These are phyloP conservation scores for Trematomus loennbergii DNA, from an alignment of 2,113 vertebrate genomes.

Conservation along the genomic window DNA sequence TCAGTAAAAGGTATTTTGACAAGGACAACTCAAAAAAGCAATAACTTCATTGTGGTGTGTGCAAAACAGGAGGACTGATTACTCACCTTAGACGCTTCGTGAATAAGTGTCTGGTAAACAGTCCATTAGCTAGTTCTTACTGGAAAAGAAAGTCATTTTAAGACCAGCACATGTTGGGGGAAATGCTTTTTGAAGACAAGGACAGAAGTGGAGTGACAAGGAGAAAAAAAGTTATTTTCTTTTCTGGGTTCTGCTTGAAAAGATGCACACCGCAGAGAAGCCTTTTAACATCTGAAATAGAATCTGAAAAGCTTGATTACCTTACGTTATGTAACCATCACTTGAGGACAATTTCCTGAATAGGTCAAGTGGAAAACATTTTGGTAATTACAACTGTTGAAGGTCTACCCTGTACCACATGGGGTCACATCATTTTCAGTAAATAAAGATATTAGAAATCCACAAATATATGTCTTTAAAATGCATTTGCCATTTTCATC, in stretches of 20 bases:
- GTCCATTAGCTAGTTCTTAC: slow-evolving; percentile 5
- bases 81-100: not conserved
- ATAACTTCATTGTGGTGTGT: not conserved
- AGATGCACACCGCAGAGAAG: slow-evolving; percentile 4
- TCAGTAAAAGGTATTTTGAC: not conserved
- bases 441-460: no score
- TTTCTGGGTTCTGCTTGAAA: not conserved
- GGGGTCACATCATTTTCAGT: no score
- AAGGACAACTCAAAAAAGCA: slow-evolving; percentile 5
- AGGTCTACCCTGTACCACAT: no score
- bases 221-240: not conserved
- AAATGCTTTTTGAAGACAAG: slow-evolving; percentile 8
- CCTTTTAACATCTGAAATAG: not conserved
- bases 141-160: slow-evolving; percentile 15
- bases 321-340: not conserved
- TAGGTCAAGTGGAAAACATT: slow-evolving; percentile 13
- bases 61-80: slow-evolving; percentile 3
- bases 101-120: slow-evolving; percentile 25
- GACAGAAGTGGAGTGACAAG: slow-evolving; percentile 9
- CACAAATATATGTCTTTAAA: no score
- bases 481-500: no score
- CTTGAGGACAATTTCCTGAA: slow-evolving; percentile 7
- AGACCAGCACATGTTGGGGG: not conserved
- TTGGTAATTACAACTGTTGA: not conserved
- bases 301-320: slow-evolving; percentile 2